Evolutionary conservation across 2,797 vertebrate species (phyloP).

Genomic region (Phataginus tricuspis): DNA sequence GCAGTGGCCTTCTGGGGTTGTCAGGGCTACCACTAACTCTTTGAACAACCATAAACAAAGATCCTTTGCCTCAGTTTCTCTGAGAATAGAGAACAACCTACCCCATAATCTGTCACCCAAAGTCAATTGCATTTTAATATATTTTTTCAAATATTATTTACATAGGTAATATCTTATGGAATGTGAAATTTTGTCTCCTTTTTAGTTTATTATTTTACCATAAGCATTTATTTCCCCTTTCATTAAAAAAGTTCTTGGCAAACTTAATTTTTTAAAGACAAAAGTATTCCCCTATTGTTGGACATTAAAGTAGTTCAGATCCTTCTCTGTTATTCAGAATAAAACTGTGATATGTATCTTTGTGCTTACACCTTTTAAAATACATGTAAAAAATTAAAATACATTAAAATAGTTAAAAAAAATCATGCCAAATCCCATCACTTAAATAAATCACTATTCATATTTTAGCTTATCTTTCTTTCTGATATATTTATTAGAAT

Average conservation of each 20-base stretch:
- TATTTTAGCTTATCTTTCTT: background rate
- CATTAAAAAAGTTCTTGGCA: background rate
- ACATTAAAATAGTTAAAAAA: background rate
- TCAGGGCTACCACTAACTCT: background rate
- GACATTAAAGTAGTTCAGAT: background rate
- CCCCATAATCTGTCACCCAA: background rate
- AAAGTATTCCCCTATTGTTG: background rate
- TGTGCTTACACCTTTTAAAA: background rate
- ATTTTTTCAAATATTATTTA: background rate
- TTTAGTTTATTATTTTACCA: constrained; percentile 36
- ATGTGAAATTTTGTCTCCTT: background rate
- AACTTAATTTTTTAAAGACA: background rate
- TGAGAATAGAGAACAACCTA: background rate
- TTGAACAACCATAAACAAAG: background rate
- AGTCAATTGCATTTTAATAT: background rate
- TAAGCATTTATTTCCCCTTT: background rate
- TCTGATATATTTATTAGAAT: background rate
- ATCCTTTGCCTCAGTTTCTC: constrained; percentile 41
- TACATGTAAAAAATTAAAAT: constrained; percentile 41
- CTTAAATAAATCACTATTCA: background rate
- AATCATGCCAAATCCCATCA: background rate
- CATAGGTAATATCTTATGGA: background rate
- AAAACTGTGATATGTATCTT: background rate
- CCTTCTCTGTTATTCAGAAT: constrained; percentile 15
- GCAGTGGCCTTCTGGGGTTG: background rate